Evolutionary conservation across 2,113 vertebrate species (phyloP), one percentile per base, ranked within the genome.

Genomic region (Gadus chalcogrammus): DNA sequence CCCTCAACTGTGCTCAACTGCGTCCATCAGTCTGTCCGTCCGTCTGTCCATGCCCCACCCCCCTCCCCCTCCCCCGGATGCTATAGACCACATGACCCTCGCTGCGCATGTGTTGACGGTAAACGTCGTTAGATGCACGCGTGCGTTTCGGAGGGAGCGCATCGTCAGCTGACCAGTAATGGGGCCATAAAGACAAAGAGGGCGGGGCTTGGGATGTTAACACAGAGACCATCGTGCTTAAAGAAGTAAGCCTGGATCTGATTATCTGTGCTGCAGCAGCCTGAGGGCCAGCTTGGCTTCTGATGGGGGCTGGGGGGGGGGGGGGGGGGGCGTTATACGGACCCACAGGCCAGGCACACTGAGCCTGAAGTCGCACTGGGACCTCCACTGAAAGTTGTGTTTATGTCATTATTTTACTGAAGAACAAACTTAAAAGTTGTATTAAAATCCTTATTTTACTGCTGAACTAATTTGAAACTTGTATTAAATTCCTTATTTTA

Each of bases 191-290:
- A 5, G 6, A 35, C 4, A 35, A 35, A 35, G 31, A 35, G 24
- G 59, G 77, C 62, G 52, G 53, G 55, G 24, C 63, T 73, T 64
- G 72, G 28, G 67, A 69, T 67, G 31, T 35, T 4, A 83, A 78
- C 84, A 84, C 81, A 87, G 87, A 88, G 84, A 83, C 81, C n/a
- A 52, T 65, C 82, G 88, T 88, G 88, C 83, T 79, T 73, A 87
- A 83, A 80, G 24, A 27, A 71, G 75, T 84, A 77, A 90, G 89
- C 84, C 88, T 90, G 88, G 82, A 59, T 84, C 88, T 83, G 89
- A 89, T 91, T 91, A 89, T 89, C 84, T 85, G 68, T 84, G 85
- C 87, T 86, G 72, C 76, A 76, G 85, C 83, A 87, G 86, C 85
- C 80, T 82, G 89, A 89, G 85, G 83, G 31, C 31, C 24, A 24